These are phyloP conservation scores for Diplodus puntazzo DNA, from an alignment of 2,797 vertebrate species.

Conservation along the genomic window DNA sequence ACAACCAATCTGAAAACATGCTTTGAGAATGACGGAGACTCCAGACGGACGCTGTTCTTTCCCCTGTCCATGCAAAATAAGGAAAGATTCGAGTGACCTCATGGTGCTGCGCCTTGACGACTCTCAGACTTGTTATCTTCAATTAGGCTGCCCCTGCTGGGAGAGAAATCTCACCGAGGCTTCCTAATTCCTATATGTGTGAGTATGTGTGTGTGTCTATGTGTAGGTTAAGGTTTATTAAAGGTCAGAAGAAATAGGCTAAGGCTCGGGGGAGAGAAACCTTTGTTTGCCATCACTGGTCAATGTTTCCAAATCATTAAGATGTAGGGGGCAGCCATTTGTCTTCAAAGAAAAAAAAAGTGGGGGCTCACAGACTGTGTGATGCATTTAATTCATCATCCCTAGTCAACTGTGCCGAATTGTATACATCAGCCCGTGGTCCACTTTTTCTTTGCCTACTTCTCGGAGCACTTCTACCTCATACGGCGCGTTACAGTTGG, in stretches of 20 bases:
- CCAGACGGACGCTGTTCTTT: background rate
- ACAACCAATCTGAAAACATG: background rate
- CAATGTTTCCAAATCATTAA: slow-evolving; percentile 13
- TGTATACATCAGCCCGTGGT: background rate
- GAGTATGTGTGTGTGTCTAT: background rate
- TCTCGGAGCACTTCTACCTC: background rate
- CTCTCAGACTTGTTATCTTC: slow-evolving; percentile 31
- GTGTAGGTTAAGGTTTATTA: slow-evolving; percentile 26
- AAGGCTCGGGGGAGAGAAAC: background rate
- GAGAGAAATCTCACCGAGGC: slow-evolving; percentile 22
- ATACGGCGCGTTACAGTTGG: background rate
- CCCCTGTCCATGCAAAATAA: slow-evolving; percentile 11
- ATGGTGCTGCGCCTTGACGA: slow-evolving; percentile 33
- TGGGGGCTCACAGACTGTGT: background rate
- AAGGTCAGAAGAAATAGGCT: slow-evolving; percentile 41
- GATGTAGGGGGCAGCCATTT: background rate
- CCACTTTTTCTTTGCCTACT: background rate
- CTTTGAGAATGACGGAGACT: slow-evolving; percentile 8
- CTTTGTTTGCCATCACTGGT: slow-evolving; percentile 12
- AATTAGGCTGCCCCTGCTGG: slow-evolving; percentile 45
- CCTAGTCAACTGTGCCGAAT: background rate
- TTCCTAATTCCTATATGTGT: slow-evolving; percentile 9
- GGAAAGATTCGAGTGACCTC: slow-evolving; percentile 16
- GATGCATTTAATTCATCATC: background rate
- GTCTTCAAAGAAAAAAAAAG: background rate